Percentiles rank a stretch among this genome's conserved stretches.
These are phyloP conservation scores for Epizoanthus rinbou DNA, from an alignment of 92 coral and sea anemone genomes.

Conservation along the genomic window DNA sequence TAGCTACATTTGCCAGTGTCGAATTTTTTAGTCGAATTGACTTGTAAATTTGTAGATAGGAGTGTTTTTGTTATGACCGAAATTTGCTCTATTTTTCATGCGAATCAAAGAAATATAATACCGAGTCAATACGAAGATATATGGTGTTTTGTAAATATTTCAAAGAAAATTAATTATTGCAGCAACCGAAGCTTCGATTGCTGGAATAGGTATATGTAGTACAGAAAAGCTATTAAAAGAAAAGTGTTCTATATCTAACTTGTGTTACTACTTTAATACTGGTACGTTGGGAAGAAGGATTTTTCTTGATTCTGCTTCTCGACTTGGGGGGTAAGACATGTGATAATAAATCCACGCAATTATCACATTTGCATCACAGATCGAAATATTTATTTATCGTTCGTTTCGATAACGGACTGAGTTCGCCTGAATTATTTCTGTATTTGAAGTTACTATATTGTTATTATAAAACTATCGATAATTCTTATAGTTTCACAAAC, in stretches of 20 bases:
- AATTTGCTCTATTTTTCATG: conserved; percentile 18
- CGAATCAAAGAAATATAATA: conserved; percentile 5
- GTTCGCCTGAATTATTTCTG: too few relatives aligned
- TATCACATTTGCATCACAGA: too few relatives aligned
- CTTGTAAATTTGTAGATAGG: conserved; percentile 33
- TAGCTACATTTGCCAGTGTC: conserved; percentile 3
- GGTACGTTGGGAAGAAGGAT: not conserved
- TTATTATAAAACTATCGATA: too few relatives aligned
- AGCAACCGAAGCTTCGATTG: conserved; percentile 21
- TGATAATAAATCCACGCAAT: too few relatives aligned
- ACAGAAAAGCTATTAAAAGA: not conserved
- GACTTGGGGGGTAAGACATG: too few relatives aligned
- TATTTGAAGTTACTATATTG: too few relatives aligned
- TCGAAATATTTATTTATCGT: too few relatives aligned
- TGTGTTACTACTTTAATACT: too few relatives aligned
- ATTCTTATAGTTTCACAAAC: too few relatives aligned
- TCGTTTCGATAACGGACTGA: too few relatives aligned
- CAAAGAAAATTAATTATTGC: not conserved
- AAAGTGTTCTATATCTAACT: not conserved
- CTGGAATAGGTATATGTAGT: not conserved
- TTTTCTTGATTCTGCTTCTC: not conserved
- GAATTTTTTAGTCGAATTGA: conserved; percentile 21
- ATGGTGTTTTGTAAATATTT: conserved; percentile 28
- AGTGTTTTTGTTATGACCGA: not conserved
- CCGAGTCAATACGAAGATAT: not conserved